phyloP scores from a whole-genome alignment of 2,113 vertebrate species.

The Pollachius pollachius region DNA sequence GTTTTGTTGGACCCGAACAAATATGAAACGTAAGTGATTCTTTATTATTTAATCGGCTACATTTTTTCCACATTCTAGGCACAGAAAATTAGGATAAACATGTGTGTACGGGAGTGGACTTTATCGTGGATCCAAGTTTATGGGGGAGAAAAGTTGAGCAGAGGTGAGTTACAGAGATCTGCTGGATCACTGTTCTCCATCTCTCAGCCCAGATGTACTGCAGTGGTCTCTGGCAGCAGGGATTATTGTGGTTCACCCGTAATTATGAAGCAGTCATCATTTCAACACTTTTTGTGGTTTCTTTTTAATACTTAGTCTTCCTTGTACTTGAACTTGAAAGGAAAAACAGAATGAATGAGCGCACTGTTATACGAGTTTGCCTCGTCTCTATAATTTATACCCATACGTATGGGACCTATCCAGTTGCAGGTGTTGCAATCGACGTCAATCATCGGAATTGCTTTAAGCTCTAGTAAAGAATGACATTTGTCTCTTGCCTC shows the following conservation, averaged over 20 bases:
- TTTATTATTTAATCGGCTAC: background rate
- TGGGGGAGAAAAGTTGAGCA: too few species aligned
- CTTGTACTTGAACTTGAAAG: constrained; percentile 72
- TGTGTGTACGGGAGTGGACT: background rate
- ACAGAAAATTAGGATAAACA: too few species aligned
- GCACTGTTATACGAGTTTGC: constrained; percentile 64
- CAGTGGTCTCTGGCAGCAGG: constrained; percentile 44
- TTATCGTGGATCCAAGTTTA: too few species aligned
- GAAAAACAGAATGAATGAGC: constrained; percentile 66
- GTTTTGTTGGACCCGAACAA: constrained; percentile 61
- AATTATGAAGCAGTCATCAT: constrained; percentile 70
- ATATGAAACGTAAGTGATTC: constrained; percentile 80
- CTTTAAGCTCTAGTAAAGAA: constrained; percentile 35
- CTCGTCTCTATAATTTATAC: constrained; percentile 63
- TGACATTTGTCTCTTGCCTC: constrained; percentile 51
- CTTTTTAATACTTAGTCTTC: constrained; percentile 65
- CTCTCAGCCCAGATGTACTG: constrained; percentile 27
- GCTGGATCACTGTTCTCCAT: too few species aligned
- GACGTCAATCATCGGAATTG: constrained; percentile 55
- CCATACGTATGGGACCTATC: constrained; percentile 53
- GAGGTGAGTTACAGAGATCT: too few species aligned
- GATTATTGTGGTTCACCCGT: constrained; percentile 71
- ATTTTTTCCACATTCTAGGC: too few species aligned
- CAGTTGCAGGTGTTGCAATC: constrained; percentile 73
- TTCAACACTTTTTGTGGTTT: constrained; percentile 57